Conservation (phyloP, 2,797 vertebrate species). For the Cetoscarus ocellatus region DNA sequence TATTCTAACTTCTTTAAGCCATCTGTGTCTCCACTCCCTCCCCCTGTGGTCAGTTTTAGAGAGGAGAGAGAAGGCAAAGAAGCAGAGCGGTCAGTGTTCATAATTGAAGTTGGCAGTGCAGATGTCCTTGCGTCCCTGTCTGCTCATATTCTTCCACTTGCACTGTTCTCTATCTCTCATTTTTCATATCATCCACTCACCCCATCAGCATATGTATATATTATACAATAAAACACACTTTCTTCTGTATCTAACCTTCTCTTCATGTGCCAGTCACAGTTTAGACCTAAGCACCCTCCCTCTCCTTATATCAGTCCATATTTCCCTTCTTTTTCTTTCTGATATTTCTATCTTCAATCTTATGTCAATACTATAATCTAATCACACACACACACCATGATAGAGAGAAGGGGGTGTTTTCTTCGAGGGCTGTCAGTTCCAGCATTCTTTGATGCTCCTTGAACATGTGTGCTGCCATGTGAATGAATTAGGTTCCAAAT, state of each 20-base stretch:
- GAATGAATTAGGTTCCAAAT: slow-evolving; percentile 54
- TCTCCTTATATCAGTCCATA: not conserved
- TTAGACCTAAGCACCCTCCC: not conserved
- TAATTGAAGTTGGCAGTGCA: slow-evolving; percentile 70
- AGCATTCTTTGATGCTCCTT: slow-evolving; percentile 49
- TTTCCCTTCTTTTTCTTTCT: not conserved
- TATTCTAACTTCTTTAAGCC: slow-evolving; percentile 37
- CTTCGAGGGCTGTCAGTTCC: slow-evolving; percentile 44
- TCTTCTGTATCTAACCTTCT: not conserved
- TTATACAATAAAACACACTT: not conserved
- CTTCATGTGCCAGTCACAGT: not conserved
- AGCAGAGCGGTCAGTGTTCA: slow-evolving; percentile 56
- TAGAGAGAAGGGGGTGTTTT: slow-evolving; percentile 18
- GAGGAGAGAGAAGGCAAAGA: slow-evolving; percentile 13
- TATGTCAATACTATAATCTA: slow-evolving; percentile 6
- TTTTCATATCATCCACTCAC: slow-evolving; percentile 17
- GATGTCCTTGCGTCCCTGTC: slow-evolving; percentile 61
- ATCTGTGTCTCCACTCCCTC: slow-evolving; percentile 51
- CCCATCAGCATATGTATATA: slow-evolving; percentile 4
- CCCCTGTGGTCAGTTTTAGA: slow-evolving; percentile 49
- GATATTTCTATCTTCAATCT: slow-evolving; percentile 5
- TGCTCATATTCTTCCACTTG: slow-evolving; percentile 51
- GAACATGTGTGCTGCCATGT: slow-evolving; percentile 41
- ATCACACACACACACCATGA: slow-evolving; percentile 10
- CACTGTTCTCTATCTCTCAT: slow-evolving; percentile 30